Percentiles rank a stretch among this genome's conserved stretches.
phyloP scores from a whole-genome alignment of 2,797 vertebrate species.

The Mormyrus hasselquistii region DNA sequence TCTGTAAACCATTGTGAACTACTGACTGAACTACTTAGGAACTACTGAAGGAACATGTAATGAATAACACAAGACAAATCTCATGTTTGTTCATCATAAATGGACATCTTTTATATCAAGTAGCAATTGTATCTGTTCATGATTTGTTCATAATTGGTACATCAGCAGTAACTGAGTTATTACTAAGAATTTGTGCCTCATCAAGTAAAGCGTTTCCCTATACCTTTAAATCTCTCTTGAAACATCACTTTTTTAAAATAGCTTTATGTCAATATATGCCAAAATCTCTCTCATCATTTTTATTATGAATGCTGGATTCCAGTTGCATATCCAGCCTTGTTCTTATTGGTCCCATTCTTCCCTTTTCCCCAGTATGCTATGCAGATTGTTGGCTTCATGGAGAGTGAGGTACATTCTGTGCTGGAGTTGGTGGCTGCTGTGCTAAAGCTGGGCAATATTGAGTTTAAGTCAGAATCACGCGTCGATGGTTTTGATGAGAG shows the following conservation, averaged over 20 bases:
- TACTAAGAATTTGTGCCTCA: background rate
- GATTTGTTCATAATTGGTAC: background rate
- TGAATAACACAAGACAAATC: background rate
- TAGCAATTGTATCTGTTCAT: background rate
- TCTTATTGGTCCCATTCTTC: background rate
- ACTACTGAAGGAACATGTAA: background rate
- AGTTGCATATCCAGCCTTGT: background rate
- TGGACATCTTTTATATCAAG: background rate
- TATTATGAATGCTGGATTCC: background rate
- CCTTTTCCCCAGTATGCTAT: conserved; percentile 79
- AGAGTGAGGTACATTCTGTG: conserved; percentile 82
- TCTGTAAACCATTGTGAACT: background rate
- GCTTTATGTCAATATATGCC: background rate
- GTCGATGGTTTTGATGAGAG: conserved; percentile 91
- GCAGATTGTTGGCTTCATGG: conserved; percentile 98
- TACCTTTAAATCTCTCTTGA: background rate
- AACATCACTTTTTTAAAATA: background rate
- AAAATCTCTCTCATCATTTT: background rate
- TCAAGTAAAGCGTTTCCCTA: background rate
- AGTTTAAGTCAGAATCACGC: conserved; percentile 94
- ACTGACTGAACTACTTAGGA: background rate
- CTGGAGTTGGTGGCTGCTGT: conserved; percentile 88
- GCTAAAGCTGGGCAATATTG: conserved; percentile 91
- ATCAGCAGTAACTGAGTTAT: background rate
- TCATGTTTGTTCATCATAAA: background rate